Evolutionary conservation across 2,888 invertebrate species (phyloP).

Genomic region (Leptinotarsa rubiginosa): DNA sequence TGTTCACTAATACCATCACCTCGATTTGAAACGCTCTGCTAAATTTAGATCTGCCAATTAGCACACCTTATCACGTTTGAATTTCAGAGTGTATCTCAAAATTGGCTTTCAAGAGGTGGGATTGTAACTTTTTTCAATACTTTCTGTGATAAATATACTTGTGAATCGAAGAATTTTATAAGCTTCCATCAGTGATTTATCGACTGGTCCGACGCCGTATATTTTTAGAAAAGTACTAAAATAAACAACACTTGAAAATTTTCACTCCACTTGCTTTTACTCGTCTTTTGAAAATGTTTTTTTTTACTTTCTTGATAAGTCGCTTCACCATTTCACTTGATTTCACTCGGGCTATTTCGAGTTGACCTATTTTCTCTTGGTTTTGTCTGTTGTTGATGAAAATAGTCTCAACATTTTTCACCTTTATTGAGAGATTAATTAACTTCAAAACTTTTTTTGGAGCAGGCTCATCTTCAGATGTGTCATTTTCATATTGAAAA

Average conservation of each 20-base stretch:
- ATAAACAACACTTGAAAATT: conserved; percentile 39
- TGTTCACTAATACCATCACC: neutral
- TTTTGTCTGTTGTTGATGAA: too few species aligned
- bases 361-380: too few species aligned
- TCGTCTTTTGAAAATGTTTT: conserved; percentile 29
- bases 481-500: too few species aligned
- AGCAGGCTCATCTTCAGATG: too few species aligned
- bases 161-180: conserved; percentile 43
- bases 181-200: conserved; percentile 41
- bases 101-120: conserved; percentile 12
- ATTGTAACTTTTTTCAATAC: conserved; percentile 31
- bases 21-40: neutral
- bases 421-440: neutral
- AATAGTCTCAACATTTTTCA: neutral
- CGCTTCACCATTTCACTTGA: neutral
- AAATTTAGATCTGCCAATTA: conserved; percentile 26
- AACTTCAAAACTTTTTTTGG: too few species aligned
- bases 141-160: conserved; percentile 24
- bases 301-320: conserved; percentile 27
- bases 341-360: too few species aligned
- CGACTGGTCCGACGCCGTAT: conserved; percentile 23
- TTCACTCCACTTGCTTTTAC: conserved; percentile 28
- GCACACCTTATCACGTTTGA: conserved; percentile 15
- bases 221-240: conserved; percentile 38
- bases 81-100: neutral